Conservation (phyloP, 2,888 invertebrate genomes). For the Harpagoxenus sublaevis region DNA sequence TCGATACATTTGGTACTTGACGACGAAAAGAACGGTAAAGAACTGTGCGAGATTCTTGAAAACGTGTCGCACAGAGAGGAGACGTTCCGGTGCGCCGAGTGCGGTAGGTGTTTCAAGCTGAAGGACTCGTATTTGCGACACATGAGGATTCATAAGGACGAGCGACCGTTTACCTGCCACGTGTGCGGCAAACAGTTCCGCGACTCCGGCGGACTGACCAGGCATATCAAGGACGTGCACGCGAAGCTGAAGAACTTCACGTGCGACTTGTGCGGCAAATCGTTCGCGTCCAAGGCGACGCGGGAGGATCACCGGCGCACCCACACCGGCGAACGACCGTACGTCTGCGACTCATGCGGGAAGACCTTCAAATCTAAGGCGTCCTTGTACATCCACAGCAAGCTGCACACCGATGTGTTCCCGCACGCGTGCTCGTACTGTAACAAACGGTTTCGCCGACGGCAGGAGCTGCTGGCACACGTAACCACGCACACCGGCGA, state of each 20-base stretch:
- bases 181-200: conserved; percentile 86
- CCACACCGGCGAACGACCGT: conserved; percentile 84
- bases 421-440: conserved; percentile 87
- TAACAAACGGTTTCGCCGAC: conserved; percentile 87
- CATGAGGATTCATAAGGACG: conserved; percentile 85
- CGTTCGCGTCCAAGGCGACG: conserved; percentile 84
- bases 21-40: conserved; percentile 32
- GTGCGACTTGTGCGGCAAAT: conserved; percentile 82
- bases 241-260: conserved; percentile 82
- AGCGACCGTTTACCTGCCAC: conserved; percentile 85
- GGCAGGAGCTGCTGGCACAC: conserved; percentile 88
- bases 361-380: conserved; percentile 86
- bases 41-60: conserved; percentile 37
- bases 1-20: conserved; percentile 54
- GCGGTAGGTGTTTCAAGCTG: conserved; percentile 86
- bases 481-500: conserved; percentile 88
- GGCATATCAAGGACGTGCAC: conserved; percentile 85
- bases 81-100: conserved; percentile 85
- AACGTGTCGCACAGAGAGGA: conserved; percentile 25
- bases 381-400: conserved; percentile 86
- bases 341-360: conserved; percentile 86
- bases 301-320: conserved; percentile 84
- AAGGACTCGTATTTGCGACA: conserved; percentile 87
- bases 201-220: conserved; percentile 83
- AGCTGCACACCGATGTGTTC: conserved; percentile 86